Evolutionary conservation across 2,113 vertebrate genomes (phyloP).

Genomic region (Gnathonemus longibarbis): DNA sequence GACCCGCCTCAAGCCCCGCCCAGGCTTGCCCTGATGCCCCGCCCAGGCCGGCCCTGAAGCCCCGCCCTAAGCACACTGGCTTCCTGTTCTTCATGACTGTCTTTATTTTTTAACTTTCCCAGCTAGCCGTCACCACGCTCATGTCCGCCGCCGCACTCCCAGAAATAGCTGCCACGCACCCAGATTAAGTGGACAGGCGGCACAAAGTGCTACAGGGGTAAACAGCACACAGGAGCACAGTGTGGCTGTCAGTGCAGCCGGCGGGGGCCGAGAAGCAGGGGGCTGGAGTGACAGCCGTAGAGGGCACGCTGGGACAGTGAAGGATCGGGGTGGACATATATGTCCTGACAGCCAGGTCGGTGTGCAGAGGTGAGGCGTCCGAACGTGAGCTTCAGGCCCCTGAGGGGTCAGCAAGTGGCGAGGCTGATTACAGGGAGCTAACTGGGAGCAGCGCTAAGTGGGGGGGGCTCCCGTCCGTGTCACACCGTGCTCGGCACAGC

Average conservation of each 20-base stretch:
- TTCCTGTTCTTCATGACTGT: neutral
- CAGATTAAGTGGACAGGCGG: neutral
- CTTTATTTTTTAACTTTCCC: neutral
- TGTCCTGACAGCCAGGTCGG: neutral
- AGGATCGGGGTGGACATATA: neutral
- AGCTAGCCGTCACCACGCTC: neutral
- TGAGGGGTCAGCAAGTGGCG: neutral
- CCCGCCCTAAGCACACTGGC: neutral
- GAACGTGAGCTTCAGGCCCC: neutral
- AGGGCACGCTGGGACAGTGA: neutral
- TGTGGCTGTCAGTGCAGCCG: neutral
- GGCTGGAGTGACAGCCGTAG: neutral
- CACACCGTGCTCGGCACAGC: neutral
- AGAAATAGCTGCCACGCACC: neutral
- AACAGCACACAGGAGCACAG: neutral
- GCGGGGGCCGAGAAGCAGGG: neutral
- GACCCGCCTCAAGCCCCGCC: neutral
- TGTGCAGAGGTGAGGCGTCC: neutral
- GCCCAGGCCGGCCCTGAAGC: neutral
- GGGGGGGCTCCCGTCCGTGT: neutral
- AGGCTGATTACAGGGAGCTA: neutral
- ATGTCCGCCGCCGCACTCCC: neutral
- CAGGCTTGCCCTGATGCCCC: too few species aligned
- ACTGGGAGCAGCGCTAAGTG: neutral
- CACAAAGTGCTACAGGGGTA: neutral